phyloP scores from a whole-genome alignment of 2,888 invertebrate species.

The Acleris emargana region DNA sequence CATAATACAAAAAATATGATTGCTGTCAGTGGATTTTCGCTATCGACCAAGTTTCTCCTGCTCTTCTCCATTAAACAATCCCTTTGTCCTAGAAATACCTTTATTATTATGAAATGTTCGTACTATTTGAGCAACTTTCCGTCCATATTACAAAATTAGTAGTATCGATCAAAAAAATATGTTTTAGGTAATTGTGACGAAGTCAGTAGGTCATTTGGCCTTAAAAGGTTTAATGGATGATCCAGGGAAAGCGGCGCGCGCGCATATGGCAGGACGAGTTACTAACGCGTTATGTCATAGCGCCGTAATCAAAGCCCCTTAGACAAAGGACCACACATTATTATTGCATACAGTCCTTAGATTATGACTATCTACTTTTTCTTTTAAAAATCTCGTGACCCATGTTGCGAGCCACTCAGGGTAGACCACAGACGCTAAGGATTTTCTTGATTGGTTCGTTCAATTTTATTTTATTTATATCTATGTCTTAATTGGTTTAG shows the following conservation, averaged over 20 bases:
- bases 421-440: no score
- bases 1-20: no score
- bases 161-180: background rate
- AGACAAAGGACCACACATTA: conserved; percentile 14
- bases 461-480: no score
- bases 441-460: no score
- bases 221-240: conserved; percentile 51
- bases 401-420: no score
- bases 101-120: no score
- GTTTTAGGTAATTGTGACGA: conserved; percentile 28
- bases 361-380: background rate
- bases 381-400: background rate
- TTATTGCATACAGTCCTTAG: conserved; percentile 13
- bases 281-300: conserved; percentile 22
- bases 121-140: no score
- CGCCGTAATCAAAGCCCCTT: conserved; percentile 25
- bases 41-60: no score
- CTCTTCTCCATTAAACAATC: no score
- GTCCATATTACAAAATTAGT: conserved; percentile 7
- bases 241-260: conserved; percentile 64
- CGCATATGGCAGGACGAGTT: conserved; percentile 57
- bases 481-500: no score
- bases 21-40: no score
- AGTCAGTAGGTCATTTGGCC: conserved; percentile 44
- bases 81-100: no score